Percentiles rank a stretch among this genome's conserved stretches.
Conservation (phyloP, 2,797 vertebrate species). For the Fundulus diaphanus region DNA sequence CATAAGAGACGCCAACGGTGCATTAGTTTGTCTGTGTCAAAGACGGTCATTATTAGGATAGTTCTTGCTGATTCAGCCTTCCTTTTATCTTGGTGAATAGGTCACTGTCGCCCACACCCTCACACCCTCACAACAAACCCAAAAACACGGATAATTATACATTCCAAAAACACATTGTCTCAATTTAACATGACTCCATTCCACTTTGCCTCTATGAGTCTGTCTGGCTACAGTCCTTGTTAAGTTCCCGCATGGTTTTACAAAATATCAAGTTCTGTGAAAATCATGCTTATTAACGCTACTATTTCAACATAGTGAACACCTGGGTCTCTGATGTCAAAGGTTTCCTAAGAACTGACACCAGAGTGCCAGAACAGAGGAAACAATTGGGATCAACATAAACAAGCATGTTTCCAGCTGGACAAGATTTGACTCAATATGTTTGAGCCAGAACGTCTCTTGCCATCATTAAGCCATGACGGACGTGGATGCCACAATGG, state of each 20-base stretch:
- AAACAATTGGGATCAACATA: not conserved
- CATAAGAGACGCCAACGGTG: slow-evolving; percentile 62
- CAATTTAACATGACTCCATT: slow-evolving; percentile 24
- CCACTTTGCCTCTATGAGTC: slow-evolving; percentile 42
- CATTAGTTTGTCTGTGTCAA: slow-evolving; percentile 71
- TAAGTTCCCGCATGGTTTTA: slow-evolving; percentile 8
- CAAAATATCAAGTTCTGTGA: not conserved
- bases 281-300: not conserved
- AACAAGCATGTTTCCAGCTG: not conserved
- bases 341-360: not conserved
- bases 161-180: slow-evolving; percentile 70
- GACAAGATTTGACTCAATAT: not conserved
- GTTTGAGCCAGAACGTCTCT: not conserved
- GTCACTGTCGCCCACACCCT: slow-evolving; percentile 49
- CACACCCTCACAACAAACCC: not conserved
- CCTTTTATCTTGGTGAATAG: slow-evolving; percentile 66
- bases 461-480: not conserved
- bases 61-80: slow-evolving; percentile 67
- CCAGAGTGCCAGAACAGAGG: not conserved
- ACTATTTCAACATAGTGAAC: not conserved
- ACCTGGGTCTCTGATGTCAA: not conserved
- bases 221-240: slow-evolving; percentile 18
- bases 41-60: slow-evolving; percentile 75
- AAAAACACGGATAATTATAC: slow-evolving; percentile 69
- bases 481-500: not conserved